phyloP scores from a whole-genome alignment of 2,797 vertebrate species.

The Vireo griseus region DNA sequence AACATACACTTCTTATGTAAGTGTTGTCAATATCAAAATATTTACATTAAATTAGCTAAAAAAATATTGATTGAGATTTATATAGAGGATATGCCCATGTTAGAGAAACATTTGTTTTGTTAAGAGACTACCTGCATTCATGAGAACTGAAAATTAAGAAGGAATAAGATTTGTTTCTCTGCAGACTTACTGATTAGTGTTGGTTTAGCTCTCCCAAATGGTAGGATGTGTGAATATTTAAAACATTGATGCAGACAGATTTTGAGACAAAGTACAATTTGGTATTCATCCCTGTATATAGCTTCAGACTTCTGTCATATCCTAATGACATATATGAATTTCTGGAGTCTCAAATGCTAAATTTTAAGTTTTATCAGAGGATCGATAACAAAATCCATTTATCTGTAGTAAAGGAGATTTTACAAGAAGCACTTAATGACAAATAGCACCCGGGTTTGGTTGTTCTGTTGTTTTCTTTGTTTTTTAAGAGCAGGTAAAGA shows the following conservation, averaged over 20 bases:
- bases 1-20: not conserved
- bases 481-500: not conserved
- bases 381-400: not conserved
- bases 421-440: not conserved
- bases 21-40: not conserved
- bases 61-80: slow-evolving; percentile 6
- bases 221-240: not conserved
- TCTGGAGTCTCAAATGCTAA: not conserved
- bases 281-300: not conserved
- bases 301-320: not conserved
- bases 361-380: not conserved
- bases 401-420: not conserved
- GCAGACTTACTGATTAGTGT: not conserved
- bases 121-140: slow-evolving; percentile 14
- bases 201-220: slow-evolving; percentile 33
- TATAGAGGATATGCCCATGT: not conserved
- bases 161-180: not conserved
- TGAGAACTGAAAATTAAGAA: slow-evolving; percentile 39
- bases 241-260: not conserved
- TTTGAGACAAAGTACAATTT: not conserved
- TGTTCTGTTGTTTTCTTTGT: not conserved
- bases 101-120: slow-evolving; percentile 47
- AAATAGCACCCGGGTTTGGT: not conserved
- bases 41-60: not conserved
- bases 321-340: not conserved